A percentile compares a stretch with the other conserved stretches of the same genome.
phyloP scores from a whole-genome alignment of 2,888 invertebrate genomes.

The Lissonota sp. region DNA sequence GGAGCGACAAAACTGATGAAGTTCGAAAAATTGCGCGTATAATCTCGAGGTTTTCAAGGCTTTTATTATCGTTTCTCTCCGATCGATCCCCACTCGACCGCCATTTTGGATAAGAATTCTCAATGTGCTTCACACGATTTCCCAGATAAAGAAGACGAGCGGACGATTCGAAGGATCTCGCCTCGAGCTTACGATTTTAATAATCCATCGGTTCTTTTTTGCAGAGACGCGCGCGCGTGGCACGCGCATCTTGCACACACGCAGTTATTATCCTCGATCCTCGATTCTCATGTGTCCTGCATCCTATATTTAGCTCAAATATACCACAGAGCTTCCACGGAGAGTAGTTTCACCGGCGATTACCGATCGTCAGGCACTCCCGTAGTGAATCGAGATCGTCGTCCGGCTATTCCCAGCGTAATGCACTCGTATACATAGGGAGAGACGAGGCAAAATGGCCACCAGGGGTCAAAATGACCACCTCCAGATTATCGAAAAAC shows the following conservation, averaged over 20 bases:
- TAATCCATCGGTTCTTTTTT: conserved; percentile 18
- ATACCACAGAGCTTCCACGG: conserved; percentile 57
- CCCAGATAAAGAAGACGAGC: conserved; percentile 1
- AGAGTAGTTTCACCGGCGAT: conserved; percentile 77
- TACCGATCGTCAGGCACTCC: conserved; percentile 68
- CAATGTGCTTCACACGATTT: neutral
- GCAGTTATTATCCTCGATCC: conserved; percentile 17
- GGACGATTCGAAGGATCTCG: conserved; percentile 55
- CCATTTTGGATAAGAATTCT: neutral
- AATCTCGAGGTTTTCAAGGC: neutral
- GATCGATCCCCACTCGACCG: neutral
- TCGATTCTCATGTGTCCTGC: conserved; percentile 47
- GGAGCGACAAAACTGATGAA: no score
- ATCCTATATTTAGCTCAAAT: conserved; percentile 79
- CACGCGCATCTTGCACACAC: conserved; percentile 20
- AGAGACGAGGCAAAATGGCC: no score
- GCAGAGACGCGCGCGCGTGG: conserved; percentile 30
- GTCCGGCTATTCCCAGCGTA: neutral
- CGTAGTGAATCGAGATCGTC: no score
- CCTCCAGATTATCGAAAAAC: no score
- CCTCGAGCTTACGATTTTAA: conserved; percentile 45
- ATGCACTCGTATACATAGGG: neutral
- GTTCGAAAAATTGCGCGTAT: no score
- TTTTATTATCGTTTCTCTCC: conserved; percentile 15
- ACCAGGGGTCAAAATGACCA: no score